phyloP scores from a whole-genome alignment of 2,113 vertebrate genomes.

The Ardeotis arabs region DNA sequence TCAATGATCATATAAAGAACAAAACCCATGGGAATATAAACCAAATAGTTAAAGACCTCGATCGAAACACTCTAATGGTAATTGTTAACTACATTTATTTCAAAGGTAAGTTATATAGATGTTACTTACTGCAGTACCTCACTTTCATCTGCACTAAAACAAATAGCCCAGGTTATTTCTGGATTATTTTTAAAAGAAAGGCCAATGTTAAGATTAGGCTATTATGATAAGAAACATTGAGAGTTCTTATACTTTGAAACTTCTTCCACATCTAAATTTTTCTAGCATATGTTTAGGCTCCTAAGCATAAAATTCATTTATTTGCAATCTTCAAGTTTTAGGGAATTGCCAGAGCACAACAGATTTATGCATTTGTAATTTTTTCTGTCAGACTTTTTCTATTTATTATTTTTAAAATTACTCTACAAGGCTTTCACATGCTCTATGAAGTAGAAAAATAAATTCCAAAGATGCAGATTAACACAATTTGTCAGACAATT shows the following conservation, averaged over 20 bases:
- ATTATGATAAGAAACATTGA: not conserved
- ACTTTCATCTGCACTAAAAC: not conserved
- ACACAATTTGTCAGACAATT: not conserved
- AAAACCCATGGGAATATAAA: conserved; percentile 77
- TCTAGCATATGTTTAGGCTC: not conserved
- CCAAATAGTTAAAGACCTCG: conserved; percentile 72
- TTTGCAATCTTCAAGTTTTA: not conserved
- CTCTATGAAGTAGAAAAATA: not conserved
- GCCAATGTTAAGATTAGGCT: not conserved
- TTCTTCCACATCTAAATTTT: not conserved
- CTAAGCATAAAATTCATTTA: not conserved
- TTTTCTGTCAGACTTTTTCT: not conserved
- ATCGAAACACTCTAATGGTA: conserved; percentile 69
- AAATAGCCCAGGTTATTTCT: not conserved
- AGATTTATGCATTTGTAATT: not conserved
- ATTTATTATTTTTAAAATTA: not conserved
- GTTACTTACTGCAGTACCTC: not conserved
- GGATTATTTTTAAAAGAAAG: not conserved
- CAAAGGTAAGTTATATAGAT: conserved; percentile 74
- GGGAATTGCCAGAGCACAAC: not conserved
- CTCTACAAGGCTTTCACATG: not conserved
- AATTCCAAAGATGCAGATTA: not conserved
- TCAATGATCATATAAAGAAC: conserved; percentile 75
- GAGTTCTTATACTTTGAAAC: not conserved
- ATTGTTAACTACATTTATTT: conserved; percentile 85